Percentiles rank a stretch among this genome's conserved stretches.
phyloP scores from a whole-genome alignment of 1,140 invertebrate genomes.

The Pogonomyrmex californicus region DNA sequence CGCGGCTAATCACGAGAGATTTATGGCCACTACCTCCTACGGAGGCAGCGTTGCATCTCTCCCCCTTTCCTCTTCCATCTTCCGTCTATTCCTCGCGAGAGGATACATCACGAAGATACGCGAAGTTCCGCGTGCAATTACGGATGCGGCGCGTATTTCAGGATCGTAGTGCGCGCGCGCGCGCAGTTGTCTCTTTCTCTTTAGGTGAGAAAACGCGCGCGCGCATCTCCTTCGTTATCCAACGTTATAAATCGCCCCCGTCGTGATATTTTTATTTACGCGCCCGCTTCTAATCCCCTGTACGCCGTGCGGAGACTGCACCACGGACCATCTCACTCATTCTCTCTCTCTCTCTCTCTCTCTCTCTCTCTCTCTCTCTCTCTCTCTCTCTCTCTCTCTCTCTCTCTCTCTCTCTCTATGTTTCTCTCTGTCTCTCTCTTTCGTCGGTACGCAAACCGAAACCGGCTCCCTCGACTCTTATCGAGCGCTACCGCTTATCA shows the following conservation, averaged over 20 bases:
- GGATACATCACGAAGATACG: background rate
- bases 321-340: background rate
- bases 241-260: conserved; percentile 45
- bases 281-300: conserved; percentile 13
- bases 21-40: conserved; percentile 23
- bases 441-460: conserved; percentile 35
- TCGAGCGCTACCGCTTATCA: conserved; percentile 51
- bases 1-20: conserved; percentile 41
- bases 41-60: background rate
- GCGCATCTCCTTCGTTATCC: conserved; percentile 28
- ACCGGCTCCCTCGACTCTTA: conserved; percentile 34
- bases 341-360: background rate
- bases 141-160: background rate
- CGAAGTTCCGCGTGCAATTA: conserved; percentile 31
- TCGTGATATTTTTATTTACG: conserved; percentile 58
- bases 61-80: background rate
- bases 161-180: background rate
- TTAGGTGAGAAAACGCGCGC: background rate
- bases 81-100: background rate
- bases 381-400: too few relatives aligned
- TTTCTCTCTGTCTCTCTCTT: background rate
- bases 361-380: background rate
- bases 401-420: background rate
- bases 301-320: conserved; percentile 2
- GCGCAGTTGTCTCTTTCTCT: background rate